Percentiles rank a stretch among this genome's conserved stretches.
These are phyloP conservation scores for Phaethon lepturus DNA, from an alignment of 2,113 vertebrate species.

Conservation along the genomic window DNA sequence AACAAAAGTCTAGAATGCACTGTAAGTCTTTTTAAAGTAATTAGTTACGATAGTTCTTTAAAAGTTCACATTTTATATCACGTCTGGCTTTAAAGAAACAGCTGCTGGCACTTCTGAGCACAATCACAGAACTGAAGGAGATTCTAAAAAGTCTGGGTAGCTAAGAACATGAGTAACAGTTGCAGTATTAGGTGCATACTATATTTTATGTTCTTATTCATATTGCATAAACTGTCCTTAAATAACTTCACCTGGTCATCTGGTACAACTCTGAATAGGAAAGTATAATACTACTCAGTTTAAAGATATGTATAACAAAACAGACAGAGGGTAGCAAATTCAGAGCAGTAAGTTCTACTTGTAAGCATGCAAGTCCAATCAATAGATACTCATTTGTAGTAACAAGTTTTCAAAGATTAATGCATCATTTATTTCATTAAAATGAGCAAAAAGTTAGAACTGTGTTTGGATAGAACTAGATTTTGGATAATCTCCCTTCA, in stretches of 20 bases:
- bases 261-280: neutral
- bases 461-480: neutral
- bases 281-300: neutral
- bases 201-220: neutral
- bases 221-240: neutral
- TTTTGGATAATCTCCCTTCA: neutral
- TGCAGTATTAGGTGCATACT: neutral
- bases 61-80: neutral
- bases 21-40: neutral
- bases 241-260: neutral
- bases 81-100: neutral
- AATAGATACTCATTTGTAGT: neutral
- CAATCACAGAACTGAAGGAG: neutral
- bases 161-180: neutral
- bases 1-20: neutral
- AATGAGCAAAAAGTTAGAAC: neutral
- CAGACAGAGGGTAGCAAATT: neutral
- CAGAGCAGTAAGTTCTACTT: neutral
- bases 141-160: neutral
- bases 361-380: neutral
- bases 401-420: neutral
- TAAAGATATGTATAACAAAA: neutral
- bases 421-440: neutral
- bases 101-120: neutral
- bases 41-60: neutral